Base-by-base conservation (phyloP, 2,888 invertebrate species). In the Meandrusa payeni region DNA sequence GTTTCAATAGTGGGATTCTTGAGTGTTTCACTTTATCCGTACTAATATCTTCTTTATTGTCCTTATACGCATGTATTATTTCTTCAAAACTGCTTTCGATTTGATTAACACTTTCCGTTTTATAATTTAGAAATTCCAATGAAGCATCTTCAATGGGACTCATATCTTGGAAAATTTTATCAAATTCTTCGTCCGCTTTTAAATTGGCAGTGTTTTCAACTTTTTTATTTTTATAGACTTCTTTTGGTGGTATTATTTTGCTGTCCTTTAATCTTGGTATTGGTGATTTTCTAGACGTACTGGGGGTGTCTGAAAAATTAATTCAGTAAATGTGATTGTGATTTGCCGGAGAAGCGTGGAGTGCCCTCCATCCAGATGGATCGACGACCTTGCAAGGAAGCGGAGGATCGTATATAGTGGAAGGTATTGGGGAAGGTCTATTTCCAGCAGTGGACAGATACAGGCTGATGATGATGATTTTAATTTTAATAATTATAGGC, bases 31-130 rank as follows among this genome's bases (percentile, higher is more conserved):
- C 33, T 37, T 59, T 67, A 3, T 70, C 73, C 5, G 56, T 47
- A 10, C 55, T 61, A 0, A 63, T 52, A 7, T 1, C 7, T 1
- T 52, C 33, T 28, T 61, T 62, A 10, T 68, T 59, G 23, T 76
- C 76, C 10, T 81, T 81, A 29, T 86, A 86, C 2, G 72, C 71
- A 28, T 85, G 79, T 15, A 83, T 76, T 6, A 86, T 75, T 58
- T 85, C 80, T 52, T 85, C 82, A 41, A 86, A 86, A 32, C 62
- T 74, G 0, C 61, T 70, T 23, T 85, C 85, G 0, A 85, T 43
- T 47, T 68, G 69, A 1, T 67, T 69, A 0, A 75, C 70, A 7
- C 81, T 76, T 12, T 75, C 73, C 2, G 76, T 50, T 47, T 64
- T 69, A 1, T 62, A 59, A n/a, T 59, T 59, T 0, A 69, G 24